Base-by-base conservation (phyloP, 2,888 invertebrate species). In the Formica aserva region DNA sequence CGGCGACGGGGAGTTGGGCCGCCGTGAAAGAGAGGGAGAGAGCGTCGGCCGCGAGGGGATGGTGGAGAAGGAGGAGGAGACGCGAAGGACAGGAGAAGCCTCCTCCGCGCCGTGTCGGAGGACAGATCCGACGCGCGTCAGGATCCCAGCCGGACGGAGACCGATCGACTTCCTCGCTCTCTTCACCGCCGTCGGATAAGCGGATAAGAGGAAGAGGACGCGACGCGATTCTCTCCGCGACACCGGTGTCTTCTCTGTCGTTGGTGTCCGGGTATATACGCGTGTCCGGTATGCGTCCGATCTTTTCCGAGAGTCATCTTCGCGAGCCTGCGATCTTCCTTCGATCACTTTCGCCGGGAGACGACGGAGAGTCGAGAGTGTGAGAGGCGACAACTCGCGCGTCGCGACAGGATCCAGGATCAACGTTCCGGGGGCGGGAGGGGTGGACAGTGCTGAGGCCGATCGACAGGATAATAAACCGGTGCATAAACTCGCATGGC, bases 401-500 rank as follows among this genome's bases (percentile, higher is more conserved):
- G 35, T 18, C 41, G 57, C 78, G 35, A 71, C 11, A 55, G 3
- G 13, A 45, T 45, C 41, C 15, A 45, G 41, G 41, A 60, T 45
- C 60, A 63, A 22, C 57, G 55, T 35, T 57, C 29, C 18, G 6
- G 15, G 26, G 52, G 26, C 9, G 72, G 60, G 32, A 63, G 65
- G 65, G 52, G 67, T 26, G 75, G 63, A 72, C 38, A 75, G 83
- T 76, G 85, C 80, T 1, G 75, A 83, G 45, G 52, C 41, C 83
- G 84, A 84, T 85, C 82, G 67, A 82, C 52, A 88, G 87, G 86
- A 90, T 89, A 87, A 86, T 41, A 85, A 83, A 80, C 72, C 83
- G 78, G 86, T 86, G 89, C 77, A 86, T 85, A 84, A 89, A 88
- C 89, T 87, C 90, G 94, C 93, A 94, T 94, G 94, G 94, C 93